These are phyloP conservation scores for Onychostruthus taczanowskii DNA, from an alignment of 2,113 vertebrate species.

Conservation along the genomic window DNA sequence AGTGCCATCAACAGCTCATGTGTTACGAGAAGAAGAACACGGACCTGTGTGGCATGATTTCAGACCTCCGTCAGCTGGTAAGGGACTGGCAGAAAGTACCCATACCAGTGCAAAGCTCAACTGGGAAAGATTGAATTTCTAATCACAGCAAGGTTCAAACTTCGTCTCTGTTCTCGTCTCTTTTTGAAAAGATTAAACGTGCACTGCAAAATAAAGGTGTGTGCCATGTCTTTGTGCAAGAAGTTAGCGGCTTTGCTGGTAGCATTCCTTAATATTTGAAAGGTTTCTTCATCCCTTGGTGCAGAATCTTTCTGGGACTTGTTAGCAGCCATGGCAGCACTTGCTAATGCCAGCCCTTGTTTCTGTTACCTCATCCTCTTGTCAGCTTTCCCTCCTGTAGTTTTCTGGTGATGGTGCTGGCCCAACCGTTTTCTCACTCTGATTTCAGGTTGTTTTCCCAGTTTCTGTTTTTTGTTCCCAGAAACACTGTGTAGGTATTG, in stretches of 20 bases:
- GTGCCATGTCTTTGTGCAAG: conserved; percentile 67
- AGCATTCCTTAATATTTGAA: not conserved
- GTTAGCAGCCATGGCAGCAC: not conserved
- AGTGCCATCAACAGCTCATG: conserved; percentile 82
- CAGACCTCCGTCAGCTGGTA: conserved; percentile 88
- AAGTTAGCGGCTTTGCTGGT: not conserved
- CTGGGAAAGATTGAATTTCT: conserved; percentile 44
- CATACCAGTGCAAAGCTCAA: not conserved
- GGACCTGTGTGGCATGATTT: conserved; percentile 79
- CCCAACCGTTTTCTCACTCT: not conserved
- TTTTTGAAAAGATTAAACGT: conserved; percentile 73
- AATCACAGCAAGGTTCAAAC: conserved; percentile 54
- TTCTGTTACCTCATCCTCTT: not conserved
- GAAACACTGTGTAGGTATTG: not conserved
- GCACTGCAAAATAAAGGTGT: conserved; percentile 75
- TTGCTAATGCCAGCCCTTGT: not conserved
- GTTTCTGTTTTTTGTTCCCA: not conserved
- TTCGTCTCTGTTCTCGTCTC: conserved; percentile 60
- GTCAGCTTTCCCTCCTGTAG: not conserved
- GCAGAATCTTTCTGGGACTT: not conserved
- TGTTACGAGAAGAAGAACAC: conserved; percentile 80
- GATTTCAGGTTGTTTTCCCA: not conserved
- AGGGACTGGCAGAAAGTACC: conserved; percentile 71
- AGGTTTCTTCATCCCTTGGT: not conserved
- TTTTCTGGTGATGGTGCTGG: not conserved